Evolutionary conservation across 1,140 invertebrate species (phyloP).

Genomic region (Hetaerina americana): DNA sequence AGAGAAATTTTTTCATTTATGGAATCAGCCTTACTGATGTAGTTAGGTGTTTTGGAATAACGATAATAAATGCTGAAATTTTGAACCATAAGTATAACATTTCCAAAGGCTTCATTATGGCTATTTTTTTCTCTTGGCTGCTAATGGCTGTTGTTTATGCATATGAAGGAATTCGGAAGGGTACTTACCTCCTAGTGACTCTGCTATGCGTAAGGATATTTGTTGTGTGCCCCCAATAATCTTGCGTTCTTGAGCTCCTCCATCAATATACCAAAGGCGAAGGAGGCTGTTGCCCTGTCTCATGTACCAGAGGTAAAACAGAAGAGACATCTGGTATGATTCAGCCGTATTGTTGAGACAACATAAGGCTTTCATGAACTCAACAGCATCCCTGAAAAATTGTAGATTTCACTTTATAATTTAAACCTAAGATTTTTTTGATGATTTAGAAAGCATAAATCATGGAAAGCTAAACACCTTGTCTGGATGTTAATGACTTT

Average conservation of each 20-base stretch:
- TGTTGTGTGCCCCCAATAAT: slow-evolving; percentile 33
- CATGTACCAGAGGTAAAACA: slow-evolving; percentile 30
- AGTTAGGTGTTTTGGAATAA: too few relatives aligned
- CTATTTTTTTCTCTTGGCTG: too few relatives aligned
- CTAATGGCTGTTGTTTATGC: too few relatives aligned
- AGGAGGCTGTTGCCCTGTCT: slow-evolving; percentile 25
- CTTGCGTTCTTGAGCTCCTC: slow-evolving; percentile 28
- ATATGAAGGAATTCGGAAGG: too few relatives aligned
- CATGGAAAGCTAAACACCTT: not conserved
- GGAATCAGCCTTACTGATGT: too few relatives aligned
- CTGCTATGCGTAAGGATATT: slow-evolving; percentile 23
- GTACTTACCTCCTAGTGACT: slow-evolving; percentile 20
- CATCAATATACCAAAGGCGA: slow-evolving; percentile 24
- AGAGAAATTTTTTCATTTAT: too few relatives aligned
- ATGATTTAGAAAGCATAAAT: too few relatives aligned
- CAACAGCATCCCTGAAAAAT: slow-evolving; percentile 11
- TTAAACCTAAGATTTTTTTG: not conserved
- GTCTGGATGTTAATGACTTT: slow-evolving; percentile 1
- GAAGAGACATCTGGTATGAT: slow-evolving; percentile 25
- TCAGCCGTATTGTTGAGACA: slow-evolving; percentile 22
- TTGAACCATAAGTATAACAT: too few relatives aligned
- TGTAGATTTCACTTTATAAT: not conserved
- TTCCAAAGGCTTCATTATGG: too few relatives aligned
- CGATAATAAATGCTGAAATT: too few relatives aligned
- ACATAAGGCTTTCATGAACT: slow-evolving; percentile 11